Conservation (phyloP, 2,888 invertebrate genomes). For the Pimpla rufipes region DNA sequence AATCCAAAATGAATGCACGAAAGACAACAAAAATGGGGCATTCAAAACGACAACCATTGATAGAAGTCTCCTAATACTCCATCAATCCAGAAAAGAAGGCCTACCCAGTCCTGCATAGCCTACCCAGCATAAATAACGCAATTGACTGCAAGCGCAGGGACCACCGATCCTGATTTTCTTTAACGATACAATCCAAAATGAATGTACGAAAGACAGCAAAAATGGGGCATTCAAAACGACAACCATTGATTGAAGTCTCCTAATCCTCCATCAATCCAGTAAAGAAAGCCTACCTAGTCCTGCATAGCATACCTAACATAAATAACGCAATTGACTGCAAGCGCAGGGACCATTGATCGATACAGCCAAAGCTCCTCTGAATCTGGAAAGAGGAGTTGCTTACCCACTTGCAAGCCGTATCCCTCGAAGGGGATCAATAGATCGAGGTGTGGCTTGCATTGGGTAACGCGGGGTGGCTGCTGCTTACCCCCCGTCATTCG, state of each 20-base stretch:
- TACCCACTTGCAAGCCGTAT: conserved; percentile 44
- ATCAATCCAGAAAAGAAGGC: no score
- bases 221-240: background rate
- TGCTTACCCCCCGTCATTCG: background rate
- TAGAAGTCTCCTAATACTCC: no score
- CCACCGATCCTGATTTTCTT: background rate
- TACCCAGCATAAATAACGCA: no score
- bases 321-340: background rate
- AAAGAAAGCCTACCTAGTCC: no score
- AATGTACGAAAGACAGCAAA: background rate
- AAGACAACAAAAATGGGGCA: background rate
- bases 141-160: no score
- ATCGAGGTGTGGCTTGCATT: conserved; percentile 56
- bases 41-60: background rate
- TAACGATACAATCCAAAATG: conserved; percentile 22
- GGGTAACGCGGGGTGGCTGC: conserved; percentile 20
- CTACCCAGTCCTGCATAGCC: no score
- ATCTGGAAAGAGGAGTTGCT: conserved; percentile 23
- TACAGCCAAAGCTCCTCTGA: conserved; percentile 8
- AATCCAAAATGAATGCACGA: background rate
- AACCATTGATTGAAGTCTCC: no score
- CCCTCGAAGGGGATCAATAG: conserved; percentile 61
- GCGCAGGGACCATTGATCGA: conserved; percentile 3
- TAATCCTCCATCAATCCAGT: no score
- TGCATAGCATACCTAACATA: background rate